Evolutionary conservation across 2,113 vertebrate species (phyloP), one percentile per base, ranked within the genome.

Genomic region (Pogonocichla stellata): DNA sequence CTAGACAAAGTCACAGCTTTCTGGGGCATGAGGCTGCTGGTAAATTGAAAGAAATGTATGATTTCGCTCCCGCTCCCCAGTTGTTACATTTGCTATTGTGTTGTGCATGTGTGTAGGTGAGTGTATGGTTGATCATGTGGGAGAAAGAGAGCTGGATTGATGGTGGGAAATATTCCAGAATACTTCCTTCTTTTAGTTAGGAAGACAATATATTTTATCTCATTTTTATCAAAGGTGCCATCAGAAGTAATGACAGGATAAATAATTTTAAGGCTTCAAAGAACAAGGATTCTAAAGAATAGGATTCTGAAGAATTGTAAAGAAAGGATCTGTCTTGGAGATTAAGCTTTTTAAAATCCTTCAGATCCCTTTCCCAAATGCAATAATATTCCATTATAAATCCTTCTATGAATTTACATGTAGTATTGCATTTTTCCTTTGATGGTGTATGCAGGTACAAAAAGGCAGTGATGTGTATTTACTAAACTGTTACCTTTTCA

Each of bases 191-290:
- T 83, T 89, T 86, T 85, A 70, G 29, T 75, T 72, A 92, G 3
- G 8, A 20, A 48, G 10, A 88, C 12, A 40, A 34, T 26, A 57
- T 80, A 62, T 86, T 90, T 91, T 75, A 85, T 73, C 40, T 92
- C 24, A 25, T 90, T 97, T 95, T 93, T 88, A 90, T 80, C 85
- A 82, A 73, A 91, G 48, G 53, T 84, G 31, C 71, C 65, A 94
- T 77, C 34, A 81, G 40, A 87, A 84, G 47, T 79, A 91, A 88
- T 92, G 71, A 93, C 75, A 93, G 57, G 53, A 58, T 86, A 88
- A 86, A 94, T 80, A 85, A 71, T 94, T 80, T 86, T 84, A 88
- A 95, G 60, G 6, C 53, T 81, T 81, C 70, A 65, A 69, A 93
- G 53, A 83, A 70, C 40, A 57, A 93, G 36, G 28, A 69, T 78